A percentile compares a stretch with the other conserved stretches of the same genome.
These are phyloP conservation scores for Delichon dasypus DNA, from an alignment of 2,797 vertebrate genomes.

Conservation along the genomic window DNA sequence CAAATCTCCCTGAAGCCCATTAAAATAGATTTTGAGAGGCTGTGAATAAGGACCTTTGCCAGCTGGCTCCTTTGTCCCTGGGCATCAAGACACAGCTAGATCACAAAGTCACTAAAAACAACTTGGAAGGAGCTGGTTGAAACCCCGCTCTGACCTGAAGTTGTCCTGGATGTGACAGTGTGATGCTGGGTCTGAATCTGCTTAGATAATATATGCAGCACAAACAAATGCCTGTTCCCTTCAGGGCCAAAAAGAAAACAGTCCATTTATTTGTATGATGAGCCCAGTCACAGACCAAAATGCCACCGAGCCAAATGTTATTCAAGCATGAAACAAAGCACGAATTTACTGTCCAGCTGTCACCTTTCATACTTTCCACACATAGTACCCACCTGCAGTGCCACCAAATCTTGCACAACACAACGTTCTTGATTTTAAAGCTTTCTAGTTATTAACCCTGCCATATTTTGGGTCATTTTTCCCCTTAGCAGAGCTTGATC, in stretches of 20 bases:
- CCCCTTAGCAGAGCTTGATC: neutral
- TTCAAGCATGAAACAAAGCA: constrained; percentile 37
- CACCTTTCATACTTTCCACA: constrained; percentile 3
- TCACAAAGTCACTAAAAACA: neutral
- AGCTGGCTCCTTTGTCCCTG: neutral
- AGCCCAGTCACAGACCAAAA: constrained; percentile 30
- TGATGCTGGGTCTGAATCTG: neutral
- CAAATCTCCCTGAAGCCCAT: neutral
- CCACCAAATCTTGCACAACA: constrained; percentile 3
- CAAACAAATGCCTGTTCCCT: neutral
- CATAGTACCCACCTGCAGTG: neutral
- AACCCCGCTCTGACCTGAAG: constrained; percentile 5
- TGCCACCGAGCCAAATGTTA: constrained; percentile 29
- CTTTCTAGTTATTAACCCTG: neutral
- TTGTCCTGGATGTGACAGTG: neutral
- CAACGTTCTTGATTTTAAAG: neutral
- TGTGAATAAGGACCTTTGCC: neutral
- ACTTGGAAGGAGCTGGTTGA: neutral
- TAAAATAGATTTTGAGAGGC: constrained; percentile 4
- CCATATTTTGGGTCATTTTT: neutral
- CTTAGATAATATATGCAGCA: neutral
- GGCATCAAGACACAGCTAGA: neutral
- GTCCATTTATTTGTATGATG: constrained; percentile 31
- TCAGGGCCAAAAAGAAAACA: constrained; percentile 25
- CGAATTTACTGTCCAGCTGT: constrained; percentile 26